Evolutionary conservation across 2,797 vertebrate genomes (phyloP).

Genomic region (Liasis olivaceus): DNA sequence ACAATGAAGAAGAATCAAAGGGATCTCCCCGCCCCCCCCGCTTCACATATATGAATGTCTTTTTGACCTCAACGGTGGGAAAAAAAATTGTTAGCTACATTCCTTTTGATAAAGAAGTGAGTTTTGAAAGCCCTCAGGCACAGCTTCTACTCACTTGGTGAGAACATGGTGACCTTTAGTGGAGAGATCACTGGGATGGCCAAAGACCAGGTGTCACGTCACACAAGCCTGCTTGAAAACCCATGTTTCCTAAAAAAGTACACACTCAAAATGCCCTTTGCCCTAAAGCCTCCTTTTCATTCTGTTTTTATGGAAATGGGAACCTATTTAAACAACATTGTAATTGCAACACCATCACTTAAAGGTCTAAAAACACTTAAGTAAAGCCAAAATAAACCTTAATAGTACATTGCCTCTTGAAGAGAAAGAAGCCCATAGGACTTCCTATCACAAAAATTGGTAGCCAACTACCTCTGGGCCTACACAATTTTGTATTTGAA

Average conservation of each 20-base stretch:
- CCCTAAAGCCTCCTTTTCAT: slow-evolving; percentile 3
- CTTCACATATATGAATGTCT: too few species aligned
- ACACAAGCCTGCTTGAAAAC: not conserved
- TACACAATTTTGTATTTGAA: not conserved
- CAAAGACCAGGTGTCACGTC: not conserved
- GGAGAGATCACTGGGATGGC: not conserved
- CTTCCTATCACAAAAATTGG: not conserved
- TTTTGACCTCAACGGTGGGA: not conserved
- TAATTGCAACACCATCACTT: not conserved
- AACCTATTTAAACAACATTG: not conserved
- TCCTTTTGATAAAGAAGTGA: not conserved
- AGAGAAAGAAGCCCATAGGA: not conserved
- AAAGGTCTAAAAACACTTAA: not conserved
- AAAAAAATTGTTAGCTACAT: not conserved
- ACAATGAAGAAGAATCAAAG: not conserved
- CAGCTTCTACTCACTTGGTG: not conserved
- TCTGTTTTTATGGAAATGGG: not conserved
- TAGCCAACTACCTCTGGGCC: not conserved
- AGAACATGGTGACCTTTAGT: not conserved
- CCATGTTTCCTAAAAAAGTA: not conserved
- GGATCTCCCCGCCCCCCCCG: not conserved
- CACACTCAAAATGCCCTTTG: not conserved
- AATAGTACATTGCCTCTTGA: not conserved
- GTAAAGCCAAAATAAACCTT: not conserved
- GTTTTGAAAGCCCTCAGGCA: not conserved